These are phyloP conservation scores for Pteronura brasiliensis DNA, from an alignment of 2,113 vertebrate species.

Conservation along the genomic window DNA sequence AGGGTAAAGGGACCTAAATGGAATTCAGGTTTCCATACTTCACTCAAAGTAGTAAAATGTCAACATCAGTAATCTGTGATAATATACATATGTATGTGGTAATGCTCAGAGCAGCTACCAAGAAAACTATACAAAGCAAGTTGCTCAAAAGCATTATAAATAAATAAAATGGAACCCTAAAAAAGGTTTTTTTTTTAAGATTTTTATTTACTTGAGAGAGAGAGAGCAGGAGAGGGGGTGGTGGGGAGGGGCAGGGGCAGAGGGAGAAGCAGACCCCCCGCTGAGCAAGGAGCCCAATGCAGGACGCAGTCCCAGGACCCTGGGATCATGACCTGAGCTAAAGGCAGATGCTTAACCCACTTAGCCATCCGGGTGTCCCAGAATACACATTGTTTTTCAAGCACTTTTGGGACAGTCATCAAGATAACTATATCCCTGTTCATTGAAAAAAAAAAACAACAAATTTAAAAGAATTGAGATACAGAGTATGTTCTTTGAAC, in stretches of 20 bases:
- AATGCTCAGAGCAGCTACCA: not conserved
- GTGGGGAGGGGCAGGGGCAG: too few species aligned
- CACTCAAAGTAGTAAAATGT: not conserved
- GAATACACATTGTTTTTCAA: not conserved
- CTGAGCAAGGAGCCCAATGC: too few species aligned
- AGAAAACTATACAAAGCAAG: not conserved
- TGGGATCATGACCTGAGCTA: too few species aligned
- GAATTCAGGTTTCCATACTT: not conserved
- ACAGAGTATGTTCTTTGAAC: not conserved
- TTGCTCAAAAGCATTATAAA: not conserved
- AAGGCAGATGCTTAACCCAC: not conserved
- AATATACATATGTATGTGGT: not conserved
- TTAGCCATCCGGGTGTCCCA: not conserved
- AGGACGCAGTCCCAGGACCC: too few species aligned
- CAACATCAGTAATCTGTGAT: not conserved
- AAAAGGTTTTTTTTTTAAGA: not conserved
- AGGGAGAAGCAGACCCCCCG: too few species aligned
- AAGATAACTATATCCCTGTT: not conserved
- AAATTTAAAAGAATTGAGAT: not conserved
- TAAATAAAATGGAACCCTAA: not conserved
- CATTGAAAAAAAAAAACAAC: not conserved
- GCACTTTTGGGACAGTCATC: not conserved
- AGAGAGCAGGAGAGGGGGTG: too few species aligned
- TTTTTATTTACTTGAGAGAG: too few species aligned
- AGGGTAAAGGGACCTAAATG: not conserved